Base-by-base conservation (phyloP, 2,113 vertebrate genomes). In the Cyrtonyx montezumae region DNA sequence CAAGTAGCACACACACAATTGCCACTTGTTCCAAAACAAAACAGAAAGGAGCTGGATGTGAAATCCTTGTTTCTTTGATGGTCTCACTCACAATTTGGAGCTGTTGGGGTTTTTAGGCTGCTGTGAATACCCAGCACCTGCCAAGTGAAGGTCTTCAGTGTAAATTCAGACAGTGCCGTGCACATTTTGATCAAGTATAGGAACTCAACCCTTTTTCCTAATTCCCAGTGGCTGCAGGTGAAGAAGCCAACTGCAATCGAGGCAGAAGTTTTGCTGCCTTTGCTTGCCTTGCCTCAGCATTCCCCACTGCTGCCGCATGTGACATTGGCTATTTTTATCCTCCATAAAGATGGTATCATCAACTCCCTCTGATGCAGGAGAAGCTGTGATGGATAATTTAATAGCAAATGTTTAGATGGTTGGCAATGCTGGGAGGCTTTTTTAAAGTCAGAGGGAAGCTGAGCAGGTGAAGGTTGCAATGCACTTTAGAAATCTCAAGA, bases 311-410 rank as follows among this genome's bases (percentile, higher is more conserved):
- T 83, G 81, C 87, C 16, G 37, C 74, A 74, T 87, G 36, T 45
- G 20, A 91, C 2, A 12, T 22, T 19, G 55, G 76, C 91, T 97
- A 91, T 95, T 84, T 96, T 93, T 95, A 85, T 92, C 81, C 73
- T 36, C 71, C 11, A 2, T 80, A 81, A 95, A 93, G 91, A 91
- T 0, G 14, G 51, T 66, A 89, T 87, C 93, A 95, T 95, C 93
- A 92, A 51, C 77, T 93, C 87, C 79, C 87, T 91, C 66, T 84
- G 75, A 78, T 93, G 81, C 69, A 16, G 37, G 76, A 95, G 70
- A 30, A 84, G 67, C 53, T 87, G 79, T 91, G 93, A 83, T 90
- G 91, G 91, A 95, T 96, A 90, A 96, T 94, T 91, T 92, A 91
- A 84, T 81, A 88, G 48, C 42, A 65, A 90, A 87, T 62, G 56